phyloP scores from a whole-genome alignment of 2,888 invertebrate species.

The Cotesia congregata region DNA sequence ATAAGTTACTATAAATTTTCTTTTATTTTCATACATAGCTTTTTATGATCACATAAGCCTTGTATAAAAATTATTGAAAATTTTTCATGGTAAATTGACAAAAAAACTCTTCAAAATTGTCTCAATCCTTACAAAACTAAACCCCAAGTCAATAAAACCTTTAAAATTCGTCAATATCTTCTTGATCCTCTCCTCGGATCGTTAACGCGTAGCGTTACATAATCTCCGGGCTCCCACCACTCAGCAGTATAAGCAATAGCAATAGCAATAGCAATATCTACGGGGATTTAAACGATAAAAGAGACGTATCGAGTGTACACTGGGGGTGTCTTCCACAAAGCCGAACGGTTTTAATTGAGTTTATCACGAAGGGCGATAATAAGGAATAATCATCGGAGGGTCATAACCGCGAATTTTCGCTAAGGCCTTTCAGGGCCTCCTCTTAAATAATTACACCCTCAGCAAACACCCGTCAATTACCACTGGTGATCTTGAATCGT shows the following conservation, averaged over 20 bases:
- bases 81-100: too few species aligned
- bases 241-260: too few species aligned
- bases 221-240: neutral
- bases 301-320: slow-evolving; percentile 16
- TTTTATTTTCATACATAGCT: too few species aligned
- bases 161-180: too few species aligned
- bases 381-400: slow-evolving; percentile 36
- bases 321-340: neutral
- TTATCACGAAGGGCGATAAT: slow-evolving; percentile 47
- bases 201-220: neutral
- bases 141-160: too few species aligned
- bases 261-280: neutral
- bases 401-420: slow-evolving; percentile 21
- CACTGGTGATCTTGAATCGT: neutral
- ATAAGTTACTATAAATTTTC: too few species aligned
- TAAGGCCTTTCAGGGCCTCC: slow-evolving; percentile 5
- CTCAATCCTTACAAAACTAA: too few species aligned
- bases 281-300: slow-evolving; percentile 19
- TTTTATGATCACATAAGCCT: too few species aligned
- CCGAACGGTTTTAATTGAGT: slow-evolving; percentile 50
- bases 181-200: neutral
- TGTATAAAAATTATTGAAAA: too few species aligned
- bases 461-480: neutral
- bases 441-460: neutral
- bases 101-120: too few species aligned